Conservation (phyloP, 2,797 vertebrate species). For the Lepus oiostolus region DNA sequence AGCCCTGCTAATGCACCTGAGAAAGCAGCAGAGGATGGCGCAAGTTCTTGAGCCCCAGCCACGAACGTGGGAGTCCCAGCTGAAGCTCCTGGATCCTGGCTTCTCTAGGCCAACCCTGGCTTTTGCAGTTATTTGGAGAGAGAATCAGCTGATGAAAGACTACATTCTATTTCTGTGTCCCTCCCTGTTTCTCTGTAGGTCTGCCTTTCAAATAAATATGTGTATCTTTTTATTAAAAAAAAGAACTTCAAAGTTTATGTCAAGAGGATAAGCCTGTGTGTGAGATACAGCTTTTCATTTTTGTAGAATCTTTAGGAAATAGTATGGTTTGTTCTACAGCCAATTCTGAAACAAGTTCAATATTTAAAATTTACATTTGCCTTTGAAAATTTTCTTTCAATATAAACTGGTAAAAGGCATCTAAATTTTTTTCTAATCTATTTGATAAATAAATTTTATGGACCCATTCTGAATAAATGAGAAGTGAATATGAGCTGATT, state of each 20-base stretch:
- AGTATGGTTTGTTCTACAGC: background rate
- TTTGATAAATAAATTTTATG: slow-evolving; percentile 44
- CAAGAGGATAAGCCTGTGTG: background rate
- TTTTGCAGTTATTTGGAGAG: too few relatives aligned
- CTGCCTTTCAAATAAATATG: too few relatives aligned
- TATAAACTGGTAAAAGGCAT: background rate
- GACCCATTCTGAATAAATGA: background rate
- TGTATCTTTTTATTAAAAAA: too few relatives aligned
- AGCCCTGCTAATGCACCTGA: too few relatives aligned
- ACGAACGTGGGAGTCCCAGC: too few relatives aligned
- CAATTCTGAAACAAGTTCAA: background rate
- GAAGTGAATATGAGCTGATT: background rate
- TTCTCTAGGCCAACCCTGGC: too few relatives aligned
- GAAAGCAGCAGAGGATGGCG: too few relatives aligned
- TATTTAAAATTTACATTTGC: slow-evolving; percentile 9
- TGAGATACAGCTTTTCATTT: background rate
- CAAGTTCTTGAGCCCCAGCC: too few relatives aligned
- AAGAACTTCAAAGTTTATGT: background rate
- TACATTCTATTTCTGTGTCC: too few relatives aligned
- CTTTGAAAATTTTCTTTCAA: background rate
- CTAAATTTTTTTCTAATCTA: background rate
- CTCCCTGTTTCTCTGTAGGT: too few relatives aligned
- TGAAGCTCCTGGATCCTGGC: too few relatives aligned
- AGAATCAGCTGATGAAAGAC: too few relatives aligned
- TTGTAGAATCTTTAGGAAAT: background rate